Base-by-base conservation (phyloP, 1,140 invertebrate species). In the Daktulosphaira vitifoliae region DNA sequence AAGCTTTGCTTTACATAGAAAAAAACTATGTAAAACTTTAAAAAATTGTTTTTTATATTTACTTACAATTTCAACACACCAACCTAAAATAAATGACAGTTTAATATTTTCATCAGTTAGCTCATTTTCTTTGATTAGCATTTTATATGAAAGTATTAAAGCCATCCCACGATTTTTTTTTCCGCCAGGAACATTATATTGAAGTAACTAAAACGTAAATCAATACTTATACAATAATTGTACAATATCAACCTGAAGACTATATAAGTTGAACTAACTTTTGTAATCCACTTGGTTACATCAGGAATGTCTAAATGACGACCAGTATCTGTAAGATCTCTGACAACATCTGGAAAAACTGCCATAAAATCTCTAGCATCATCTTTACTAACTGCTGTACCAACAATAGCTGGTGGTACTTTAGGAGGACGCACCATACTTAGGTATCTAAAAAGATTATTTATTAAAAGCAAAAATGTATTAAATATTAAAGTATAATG, bases 41-140 rank as follows among this genome's bases (percentile, higher is more conserved):
- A n/a, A n/a, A n/a, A n/a, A n/a, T n/a, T n/a, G n/a, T n/a, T n/a
- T n/a, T n/a, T n/a, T n/a, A 48, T 20, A 4, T 22, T 3, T 70
- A 77, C 81, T 78, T 77, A 95, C 91, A 83, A 95, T 82, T 84
- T 97, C 93, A 50, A 90, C 80, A 75, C 91, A 95, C 94, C 93
- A 98, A 65, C 91, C 93, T 71, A 97, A 78, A 67, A 96, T 84
- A 68, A 89, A 84, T 0, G 89, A 88, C 25, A 86, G 72, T 70
- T 84, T 81, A 33, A 93, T 74, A 70, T 90, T 89, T 70, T 93
- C 88, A 0, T 86, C 82, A 1, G 85, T 88, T 2, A 87, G 72
- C 69, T 80, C 79, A 33, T 70, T 59, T n/a, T 65, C 42, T 11
- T 68, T 39, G n/a, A 73, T 72, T 8, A 97, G 73, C 73, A 84